Evolutionary conservation across 2,888 invertebrate genomes (phyloP), one percentile per base, ranked within the genome.

Genomic region (Ophion obscuratus): DNA sequence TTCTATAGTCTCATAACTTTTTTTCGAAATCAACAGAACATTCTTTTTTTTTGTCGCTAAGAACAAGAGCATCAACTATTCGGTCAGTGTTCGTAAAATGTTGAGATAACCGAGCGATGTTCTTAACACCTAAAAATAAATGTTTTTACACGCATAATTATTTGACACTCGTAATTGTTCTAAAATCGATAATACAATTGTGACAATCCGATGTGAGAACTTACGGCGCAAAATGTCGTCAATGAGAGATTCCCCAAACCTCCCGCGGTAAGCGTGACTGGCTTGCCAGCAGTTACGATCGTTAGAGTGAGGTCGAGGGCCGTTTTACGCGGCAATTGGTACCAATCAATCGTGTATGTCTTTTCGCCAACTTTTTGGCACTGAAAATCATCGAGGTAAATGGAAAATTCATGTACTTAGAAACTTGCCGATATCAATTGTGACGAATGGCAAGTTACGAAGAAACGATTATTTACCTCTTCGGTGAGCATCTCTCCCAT

Each of bases 221-320:
- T 90, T 84, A 92, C 92, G n/a, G 90, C 87, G 61, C 87, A 89
- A 80, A 92, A 92, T 71, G 88, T 91, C 68, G 80, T 82, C 36
- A 92, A 83, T 2, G 91, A 91, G 1, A 92, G 82, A 59, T 86
- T 88, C 11, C 90, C 88, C 77, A 92, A 68, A 80, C 90, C 91
- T 5, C 91, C 91, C 1, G 90, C 92, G 2, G 90, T 90, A 0
- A 92, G 81, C 0, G 80, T 84, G 5, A 89, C 85, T 7, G 91
- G 90, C 4, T 85, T 87, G 40, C 85, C 85, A 6, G 92, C 77
- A 64, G 89, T 87, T 2, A 88, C 83, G 4, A 92, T 89, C 17
- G 90, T 85, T 6, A 90, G 81, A n/a, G 83, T 87, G 31, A 92
- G 70, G 14, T 88, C 85, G 2, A 81, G 81, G 7, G 88, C 83